Evolutionary conservation across 2,797 vertebrate species (phyloP), one percentile per base, ranked within the genome.

Genomic region (Argya squamiceps): DNA sequence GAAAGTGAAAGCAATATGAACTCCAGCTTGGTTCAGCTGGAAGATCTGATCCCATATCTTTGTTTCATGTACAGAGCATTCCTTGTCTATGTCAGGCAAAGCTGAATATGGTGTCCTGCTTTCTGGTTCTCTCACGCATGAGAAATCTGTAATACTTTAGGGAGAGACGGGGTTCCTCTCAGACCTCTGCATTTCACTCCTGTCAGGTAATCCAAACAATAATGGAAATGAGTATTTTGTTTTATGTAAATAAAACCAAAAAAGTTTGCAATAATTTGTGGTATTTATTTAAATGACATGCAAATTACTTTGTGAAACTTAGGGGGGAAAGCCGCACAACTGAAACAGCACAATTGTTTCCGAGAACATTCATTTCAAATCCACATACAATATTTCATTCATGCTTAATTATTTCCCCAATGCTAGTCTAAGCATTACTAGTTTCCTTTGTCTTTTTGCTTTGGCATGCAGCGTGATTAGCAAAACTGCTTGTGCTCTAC

Each of bases 371-470:
- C 56, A 46, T 95, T 95, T 93, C 94, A 92, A 93, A 97, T 83
- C 96, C 96, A 86, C 95, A 63, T 52, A 83, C 81, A 52, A 27
- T 86, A 60, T 95, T 97, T 96, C 93, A 96, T 96, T 95, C 82
- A 85, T 84, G 84, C 89, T 60, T 97, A 96, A 97, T 97, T 93
- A 94, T 97, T 95, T 96, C 80, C 96, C 97, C 95, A 83, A 79
- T 46, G 93, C 73, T 90, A 91, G 88, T 69, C 82, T 88, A 87
- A 92, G 92, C 87, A 30, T 91, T 96, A 83, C 93, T 69, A 62
- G 69, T 91, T 94, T 85, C 89, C 95, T 97, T 97, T 97, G 97
- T 97, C 96, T 94, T 58, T 85, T 89, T 93, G 76, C 71, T 93
- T 96, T 96, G 95, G 97, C 95, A 94, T 67, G 74, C 91, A 77